Evolutionary conservation across 2,888 invertebrate species (phyloP).

Genomic region (Lasioglossum morio): DNA sequence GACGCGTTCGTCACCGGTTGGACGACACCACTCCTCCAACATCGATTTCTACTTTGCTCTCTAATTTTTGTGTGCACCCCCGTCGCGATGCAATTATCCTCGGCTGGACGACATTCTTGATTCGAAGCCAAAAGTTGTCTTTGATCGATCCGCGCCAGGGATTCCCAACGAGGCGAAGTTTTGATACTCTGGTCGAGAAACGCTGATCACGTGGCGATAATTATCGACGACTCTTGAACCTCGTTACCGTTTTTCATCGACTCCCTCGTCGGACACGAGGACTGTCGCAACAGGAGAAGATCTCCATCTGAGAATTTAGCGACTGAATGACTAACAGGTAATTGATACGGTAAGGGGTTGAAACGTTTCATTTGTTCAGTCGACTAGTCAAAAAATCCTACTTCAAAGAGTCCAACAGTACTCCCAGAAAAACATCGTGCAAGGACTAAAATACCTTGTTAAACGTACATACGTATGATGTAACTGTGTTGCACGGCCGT

Average conservation of each 20-base stretch:
- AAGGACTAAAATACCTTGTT: no score
- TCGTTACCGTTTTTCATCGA: not conserved
- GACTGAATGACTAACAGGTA: not conserved
- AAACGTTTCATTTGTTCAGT: no score
- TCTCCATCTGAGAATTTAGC: not conserved
- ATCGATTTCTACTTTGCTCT: not conserved
- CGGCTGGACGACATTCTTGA: not conserved
- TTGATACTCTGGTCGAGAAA: not conserved
- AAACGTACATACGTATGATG: not conserved
- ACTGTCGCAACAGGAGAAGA: not conserved
- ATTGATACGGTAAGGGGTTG: not conserved
- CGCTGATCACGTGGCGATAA: not conserved
- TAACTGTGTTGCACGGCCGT: not conserved
- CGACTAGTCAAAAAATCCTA: not conserved
- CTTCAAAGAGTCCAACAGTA: not conserved
- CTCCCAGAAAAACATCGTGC: not conserved
- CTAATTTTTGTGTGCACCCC: not conserved
- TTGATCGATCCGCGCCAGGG: constrained; percentile 5
- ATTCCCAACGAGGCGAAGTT: not conserved
- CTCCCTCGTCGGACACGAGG: not conserved
- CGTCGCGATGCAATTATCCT: constrained; percentile 8
- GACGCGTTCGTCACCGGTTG: not conserved
- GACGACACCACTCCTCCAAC: not conserved
- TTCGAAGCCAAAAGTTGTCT: constrained; percentile 12
- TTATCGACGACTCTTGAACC: not conserved